Base-by-base conservation (phyloP, 2,888 invertebrate species). In the Trachelus tabidus region DNA sequence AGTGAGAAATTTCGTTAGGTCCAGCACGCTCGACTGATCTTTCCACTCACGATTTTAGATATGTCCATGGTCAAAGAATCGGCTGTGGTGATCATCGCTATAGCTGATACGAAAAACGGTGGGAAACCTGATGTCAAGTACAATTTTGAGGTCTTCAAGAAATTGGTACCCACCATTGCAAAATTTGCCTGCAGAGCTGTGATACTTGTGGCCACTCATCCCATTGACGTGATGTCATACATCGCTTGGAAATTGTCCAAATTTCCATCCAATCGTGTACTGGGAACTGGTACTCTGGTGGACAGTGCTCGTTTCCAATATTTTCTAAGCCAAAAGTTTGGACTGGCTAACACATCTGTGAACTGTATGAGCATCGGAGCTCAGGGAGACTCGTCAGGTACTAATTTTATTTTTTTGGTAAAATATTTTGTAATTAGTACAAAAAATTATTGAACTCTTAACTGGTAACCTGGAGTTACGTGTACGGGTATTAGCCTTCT, bases 211-310 rank as follows among this genome's bases (percentile, higher is more conserved):
- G 88, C 84, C 6, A 89, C 90, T 34, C 85, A 89, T 84, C 86
- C 90, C 90, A 93, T 93, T 75, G 94, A 94, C 83, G 92, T 94
- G 73, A 89, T 94, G 88, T 93, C 94, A 34, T 94, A 93, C 85
- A 93, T 93, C 75, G 92, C 94, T 3, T 94, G 94, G 93, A 94
- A 93, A 86, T 82, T 94, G 79, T 94, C 93, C 77, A 94, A 94
- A 74, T 91, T 94, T 68, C 93, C 94, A 23, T 89, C 92, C 74
- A 91, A 92, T 85, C 92, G 93, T n/a, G 93, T 94, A 68, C 92
- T 94, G 81, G 94, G 94, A 33, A 92, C 92, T 68, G 94, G 94
- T 34, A 94, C 94, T 34, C 92, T 93, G 87, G 89, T 94, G 77
- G 94, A 94, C 84, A 93, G 93, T n/a, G 92, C 92, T 79, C 90